Percentiles rank a stretch among this genome's conserved stretches.
Conservation (phyloP, 2,888 invertebrate species). For the Phengaris alcon region DNA sequence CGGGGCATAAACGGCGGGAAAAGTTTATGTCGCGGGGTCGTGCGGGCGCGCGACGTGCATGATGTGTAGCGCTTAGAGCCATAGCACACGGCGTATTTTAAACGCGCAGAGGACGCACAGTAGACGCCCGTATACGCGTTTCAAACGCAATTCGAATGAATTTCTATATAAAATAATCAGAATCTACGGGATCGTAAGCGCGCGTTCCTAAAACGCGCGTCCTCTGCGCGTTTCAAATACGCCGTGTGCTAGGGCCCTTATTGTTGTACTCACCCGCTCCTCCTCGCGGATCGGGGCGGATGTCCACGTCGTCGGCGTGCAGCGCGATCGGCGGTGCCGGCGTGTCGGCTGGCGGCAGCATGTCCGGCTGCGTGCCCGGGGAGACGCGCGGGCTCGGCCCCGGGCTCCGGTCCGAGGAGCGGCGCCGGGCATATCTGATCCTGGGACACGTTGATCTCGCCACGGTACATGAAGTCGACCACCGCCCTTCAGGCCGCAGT, state of each 20-base stretch:
- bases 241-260: too few species aligned
- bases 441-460: constrained; percentile 96
- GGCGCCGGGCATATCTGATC: constrained; percentile 84
- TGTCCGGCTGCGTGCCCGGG: constrained; percentile 41
- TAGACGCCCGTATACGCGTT: too few species aligned
- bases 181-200: too few species aligned
- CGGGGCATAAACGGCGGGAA: constrained; percentile 50
- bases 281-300: constrained; percentile 97
- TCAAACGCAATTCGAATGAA: too few species aligned
- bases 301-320: constrained; percentile 90
- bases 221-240: too few species aligned
- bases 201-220: too few species aligned
- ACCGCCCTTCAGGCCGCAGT: constrained; percentile 93
- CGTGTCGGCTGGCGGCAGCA: constrained; percentile 47
- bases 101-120: too few species aligned
- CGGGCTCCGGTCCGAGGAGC: constrained; percentile 52
- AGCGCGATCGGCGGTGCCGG: constrained; percentile 50
- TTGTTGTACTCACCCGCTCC: constrained; percentile 89
- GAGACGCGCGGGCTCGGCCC: constrained; percentile 49
- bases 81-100: too few species aligned
- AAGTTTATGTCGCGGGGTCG: constrained; percentile 48
- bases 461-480: constrained; percentile 97
- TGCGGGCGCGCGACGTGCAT: constrained; percentile 33
- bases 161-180: too few species aligned
- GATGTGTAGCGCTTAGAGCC: background rate